Conservation (phyloP, 2,113 vertebrate species). For the Silurus glanis region DNA sequence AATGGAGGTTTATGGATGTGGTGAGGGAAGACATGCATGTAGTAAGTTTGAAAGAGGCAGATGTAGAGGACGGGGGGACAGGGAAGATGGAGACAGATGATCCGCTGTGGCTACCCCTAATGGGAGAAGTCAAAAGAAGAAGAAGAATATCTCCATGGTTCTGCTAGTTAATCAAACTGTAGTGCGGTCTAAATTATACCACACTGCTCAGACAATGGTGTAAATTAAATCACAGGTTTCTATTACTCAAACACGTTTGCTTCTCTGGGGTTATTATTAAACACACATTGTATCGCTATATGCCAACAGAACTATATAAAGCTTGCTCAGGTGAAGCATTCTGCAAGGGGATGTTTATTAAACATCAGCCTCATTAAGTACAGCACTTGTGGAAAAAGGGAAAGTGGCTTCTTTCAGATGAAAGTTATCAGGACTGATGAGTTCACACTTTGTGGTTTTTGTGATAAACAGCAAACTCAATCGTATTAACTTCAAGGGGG, state of each 20-base stretch:
- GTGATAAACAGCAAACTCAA: background rate
- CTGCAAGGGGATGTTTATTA: background rate
- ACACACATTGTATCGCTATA: background rate
- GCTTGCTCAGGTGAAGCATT: background rate
- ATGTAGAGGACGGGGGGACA: too few species aligned
- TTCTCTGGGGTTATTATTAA: background rate
- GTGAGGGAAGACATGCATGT: too few species aligned
- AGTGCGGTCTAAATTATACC: background rate
- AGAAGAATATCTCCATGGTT: background rate
- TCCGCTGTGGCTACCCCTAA: too few species aligned
- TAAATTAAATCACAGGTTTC: background rate
- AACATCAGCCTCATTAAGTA: background rate
- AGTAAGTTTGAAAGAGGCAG: too few species aligned
- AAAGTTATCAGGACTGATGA: background rate
- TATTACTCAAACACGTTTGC: background rate
- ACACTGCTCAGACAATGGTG: background rate
- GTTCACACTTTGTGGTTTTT: background rate
- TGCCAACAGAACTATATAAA: background rate
- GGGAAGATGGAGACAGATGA: too few species aligned
- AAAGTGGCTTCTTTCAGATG: background rate
- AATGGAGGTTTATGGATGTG: too few species aligned
- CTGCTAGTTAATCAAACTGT: background rate
- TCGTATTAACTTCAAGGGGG: background rate
- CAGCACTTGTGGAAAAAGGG: background rate
- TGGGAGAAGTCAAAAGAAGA: too few species aligned